These are phyloP conservation scores for Bufotes viridis DNA, from an alignment of 2,797 vertebrate genomes.

Conservation along the genomic window DNA sequence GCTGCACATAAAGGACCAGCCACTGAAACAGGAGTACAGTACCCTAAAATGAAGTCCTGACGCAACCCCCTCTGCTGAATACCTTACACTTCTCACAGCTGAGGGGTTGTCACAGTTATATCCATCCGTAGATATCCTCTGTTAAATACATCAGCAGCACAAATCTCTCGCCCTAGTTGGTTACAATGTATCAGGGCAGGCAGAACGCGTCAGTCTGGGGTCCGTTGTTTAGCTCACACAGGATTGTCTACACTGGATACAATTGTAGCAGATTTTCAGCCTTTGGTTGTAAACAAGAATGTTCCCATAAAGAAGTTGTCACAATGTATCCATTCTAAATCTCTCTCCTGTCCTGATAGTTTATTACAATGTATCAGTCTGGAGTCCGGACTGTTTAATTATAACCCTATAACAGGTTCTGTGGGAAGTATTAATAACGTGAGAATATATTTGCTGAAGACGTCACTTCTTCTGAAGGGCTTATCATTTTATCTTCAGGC, in stretches of 20 bases:
- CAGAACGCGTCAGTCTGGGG: neutral
- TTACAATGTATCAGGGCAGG: neutral
- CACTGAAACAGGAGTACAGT: neutral
- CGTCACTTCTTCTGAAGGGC: neutral
- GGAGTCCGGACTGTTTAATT: neutral
- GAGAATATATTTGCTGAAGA: neutral
- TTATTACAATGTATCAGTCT: neutral
- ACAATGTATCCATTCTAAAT: neutral
- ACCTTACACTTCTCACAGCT: neutral
- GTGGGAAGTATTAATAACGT: neutral
- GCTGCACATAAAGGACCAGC: neutral
- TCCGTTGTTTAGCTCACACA: neutral
- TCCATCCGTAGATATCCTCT: neutral
- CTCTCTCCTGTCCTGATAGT: neutral
- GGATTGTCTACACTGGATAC: too few species aligned
- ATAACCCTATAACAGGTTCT: neutral
- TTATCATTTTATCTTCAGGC: neutral
- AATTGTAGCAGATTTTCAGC: too few species aligned
- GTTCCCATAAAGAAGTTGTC: neutral
- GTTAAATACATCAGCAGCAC: neutral
- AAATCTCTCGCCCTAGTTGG: neutral
- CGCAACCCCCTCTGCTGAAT: too few species aligned
- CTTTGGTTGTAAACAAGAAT: too few species aligned
- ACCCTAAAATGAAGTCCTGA: neutral
- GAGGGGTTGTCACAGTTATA: neutral